These are phyloP conservation scores for Thalassaphorura encarpata DNA, from an alignment of 1,140 invertebrate genomes.

Conservation along the genomic window DNA sequence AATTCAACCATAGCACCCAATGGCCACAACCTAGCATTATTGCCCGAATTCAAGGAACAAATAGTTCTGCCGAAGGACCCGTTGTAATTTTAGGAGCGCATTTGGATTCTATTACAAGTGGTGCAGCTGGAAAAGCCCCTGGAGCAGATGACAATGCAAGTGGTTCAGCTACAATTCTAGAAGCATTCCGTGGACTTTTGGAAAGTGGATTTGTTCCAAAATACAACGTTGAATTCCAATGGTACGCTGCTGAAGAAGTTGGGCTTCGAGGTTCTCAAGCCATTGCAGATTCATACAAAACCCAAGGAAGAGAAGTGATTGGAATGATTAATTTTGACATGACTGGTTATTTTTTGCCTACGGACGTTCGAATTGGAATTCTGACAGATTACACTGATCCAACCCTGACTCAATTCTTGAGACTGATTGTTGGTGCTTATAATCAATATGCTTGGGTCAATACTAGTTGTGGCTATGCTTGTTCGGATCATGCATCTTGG, in stretches of 20 bases:
- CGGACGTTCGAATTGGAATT: background rate
- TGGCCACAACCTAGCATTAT: constrained; percentile 5
- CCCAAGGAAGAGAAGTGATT: background rate
- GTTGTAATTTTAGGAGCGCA: constrained; percentile 17
- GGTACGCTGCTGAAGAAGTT: constrained; percentile 15
- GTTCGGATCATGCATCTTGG: constrained; percentile 3
- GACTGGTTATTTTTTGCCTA: constrained; percentile 1
- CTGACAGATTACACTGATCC: background rate
- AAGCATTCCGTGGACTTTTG: background rate
- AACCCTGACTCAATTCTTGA: background rate
- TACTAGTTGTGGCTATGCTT: background rate
- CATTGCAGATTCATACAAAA: constrained; percentile 5
- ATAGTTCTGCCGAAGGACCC: background rate
- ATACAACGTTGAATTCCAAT: constrained; percentile 13
- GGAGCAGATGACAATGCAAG: constrained; percentile 18
- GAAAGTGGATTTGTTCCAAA: constrained; percentile 4
- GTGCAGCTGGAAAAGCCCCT: background rate
- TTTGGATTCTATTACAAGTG: background rate
- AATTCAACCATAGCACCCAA: background rate
- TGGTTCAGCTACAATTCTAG: constrained; percentile 5
- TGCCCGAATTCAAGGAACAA: constrained; percentile 8
- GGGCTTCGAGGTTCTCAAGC: constrained; percentile 8
- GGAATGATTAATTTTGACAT: constrained; percentile 11
- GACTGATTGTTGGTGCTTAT: constrained; percentile 1
- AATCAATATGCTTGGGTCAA: background rate